phyloP scores from a whole-genome alignment of 1,140 invertebrate genomes.

The Drosophila repleta region DNA sequence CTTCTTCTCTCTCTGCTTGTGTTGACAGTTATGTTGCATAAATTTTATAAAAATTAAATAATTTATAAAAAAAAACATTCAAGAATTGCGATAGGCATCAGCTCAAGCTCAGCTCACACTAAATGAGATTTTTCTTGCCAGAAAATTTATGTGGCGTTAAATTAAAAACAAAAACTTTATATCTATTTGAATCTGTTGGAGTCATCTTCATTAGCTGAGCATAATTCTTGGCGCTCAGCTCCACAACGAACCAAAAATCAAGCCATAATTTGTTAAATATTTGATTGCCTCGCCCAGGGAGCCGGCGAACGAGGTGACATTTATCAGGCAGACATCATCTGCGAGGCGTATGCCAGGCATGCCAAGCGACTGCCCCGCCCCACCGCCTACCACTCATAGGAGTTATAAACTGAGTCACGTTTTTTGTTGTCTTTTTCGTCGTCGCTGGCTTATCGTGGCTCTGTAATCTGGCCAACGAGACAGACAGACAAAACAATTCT shows the following conservation, averaged over 20 bases:
- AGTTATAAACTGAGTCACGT: constrained; percentile 65
- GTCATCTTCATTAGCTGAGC: constrained; percentile 56
- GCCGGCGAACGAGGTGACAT: constrained; percentile 48
- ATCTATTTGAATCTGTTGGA: constrained; percentile 43
- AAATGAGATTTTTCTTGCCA: constrained; percentile 8
- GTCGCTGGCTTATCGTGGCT: constrained; percentile 45
- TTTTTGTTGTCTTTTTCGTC: constrained; percentile 41
- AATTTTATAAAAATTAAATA: too few species aligned
- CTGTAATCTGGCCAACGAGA: constrained; percentile 51
- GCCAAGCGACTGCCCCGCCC: constrained; percentile 27
- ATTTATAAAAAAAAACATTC: too few species aligned
- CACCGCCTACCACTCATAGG: too few species aligned
- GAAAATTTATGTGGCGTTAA: constrained; percentile 59
- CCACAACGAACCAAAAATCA: constrained; percentile 41
- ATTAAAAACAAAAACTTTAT: constrained; percentile 59
- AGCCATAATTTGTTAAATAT: constrained; percentile 71
- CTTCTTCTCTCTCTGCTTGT: constrained; percentile 1
- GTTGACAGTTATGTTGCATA: constrained; percentile 8
- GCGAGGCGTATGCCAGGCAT: constrained; percentile 57
- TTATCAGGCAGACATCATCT: constrained; percentile 67
- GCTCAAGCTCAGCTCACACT: constrained; percentile 29
- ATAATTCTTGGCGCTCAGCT: constrained; percentile 64
- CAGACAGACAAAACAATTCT: constrained; percentile 27
- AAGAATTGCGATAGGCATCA: constrained; percentile 20
- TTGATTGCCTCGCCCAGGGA: constrained; percentile 63